Conservation (phyloP, 2,797 vertebrate species). For the Urocyon cinereoargenteus region DNA sequence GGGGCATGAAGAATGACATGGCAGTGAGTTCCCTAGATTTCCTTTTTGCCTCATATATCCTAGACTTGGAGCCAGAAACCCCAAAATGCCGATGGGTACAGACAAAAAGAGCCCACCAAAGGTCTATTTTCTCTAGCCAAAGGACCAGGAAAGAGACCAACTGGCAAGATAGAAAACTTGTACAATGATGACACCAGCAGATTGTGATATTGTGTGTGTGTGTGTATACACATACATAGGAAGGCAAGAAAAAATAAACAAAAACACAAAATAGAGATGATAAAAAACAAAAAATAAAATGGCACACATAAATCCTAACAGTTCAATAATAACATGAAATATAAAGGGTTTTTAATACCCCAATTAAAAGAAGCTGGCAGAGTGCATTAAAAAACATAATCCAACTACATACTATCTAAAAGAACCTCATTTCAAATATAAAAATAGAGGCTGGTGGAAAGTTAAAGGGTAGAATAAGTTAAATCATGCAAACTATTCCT, state of each 20-base stretch:
- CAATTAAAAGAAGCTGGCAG: background rate
- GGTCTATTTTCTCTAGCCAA: background rate
- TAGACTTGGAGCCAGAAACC: background rate
- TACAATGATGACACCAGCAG: background rate
- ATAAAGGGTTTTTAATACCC: background rate
- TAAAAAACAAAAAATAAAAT: slow-evolving; percentile 12
- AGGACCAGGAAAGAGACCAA: background rate
- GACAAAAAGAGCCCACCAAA: background rate
- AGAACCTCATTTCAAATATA: background rate
- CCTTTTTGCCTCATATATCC: background rate
- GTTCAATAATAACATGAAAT: background rate
- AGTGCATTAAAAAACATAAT: background rate
- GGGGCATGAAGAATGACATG: background rate
- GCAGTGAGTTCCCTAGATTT: background rate
- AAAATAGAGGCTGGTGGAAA: background rate
- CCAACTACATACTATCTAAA: background rate
- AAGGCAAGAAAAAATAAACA: slow-evolving; percentile 43
- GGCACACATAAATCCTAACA: background rate
- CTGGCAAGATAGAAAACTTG: background rate
- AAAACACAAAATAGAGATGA: background rate
- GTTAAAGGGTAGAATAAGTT: background rate
- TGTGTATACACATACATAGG: background rate
- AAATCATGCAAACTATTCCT: background rate
- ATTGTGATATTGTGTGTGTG: background rate
- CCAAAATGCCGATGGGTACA: background rate